phyloP scores from a whole-genome alignment of 2,113 vertebrate genomes.

The Gallinago jamesoni region DNA sequence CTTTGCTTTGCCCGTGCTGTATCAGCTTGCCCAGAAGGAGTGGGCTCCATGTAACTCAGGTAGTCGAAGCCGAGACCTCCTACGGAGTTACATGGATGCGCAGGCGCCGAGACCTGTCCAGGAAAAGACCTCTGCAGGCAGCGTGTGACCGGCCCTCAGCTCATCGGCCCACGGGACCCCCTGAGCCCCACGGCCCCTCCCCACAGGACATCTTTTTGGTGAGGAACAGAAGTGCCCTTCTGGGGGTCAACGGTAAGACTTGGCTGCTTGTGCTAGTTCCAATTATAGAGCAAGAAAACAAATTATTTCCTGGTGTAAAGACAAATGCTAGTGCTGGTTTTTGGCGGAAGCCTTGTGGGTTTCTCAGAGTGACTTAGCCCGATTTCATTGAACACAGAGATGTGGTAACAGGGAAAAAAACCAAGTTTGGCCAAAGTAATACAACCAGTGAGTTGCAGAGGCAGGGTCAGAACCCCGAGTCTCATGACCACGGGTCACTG shows the following conservation, averaged over 20 bases:
- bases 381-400: neutral
- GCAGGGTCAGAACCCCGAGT: neutral
- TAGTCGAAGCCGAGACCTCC: neutral
- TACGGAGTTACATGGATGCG: conserved; percentile 61
- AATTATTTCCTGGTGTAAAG: neutral
- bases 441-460: neutral
- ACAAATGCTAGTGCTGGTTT: neutral
- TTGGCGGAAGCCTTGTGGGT: neutral
- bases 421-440: neutral
- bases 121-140: conserved; percentile 49
- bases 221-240: neutral
- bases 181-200: neutral
- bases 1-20: conserved; percentile 40
- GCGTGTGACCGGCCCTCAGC: neutral
- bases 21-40: conserved; percentile 69
- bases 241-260: fast-evolving
- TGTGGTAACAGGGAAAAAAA: neutral
- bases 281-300: fast-evolving
- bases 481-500: neutral
- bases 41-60: conserved; percentile 69
- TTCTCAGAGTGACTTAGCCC: neutral
- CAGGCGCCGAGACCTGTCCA: neutral
- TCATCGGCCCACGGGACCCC: fast-evolving
- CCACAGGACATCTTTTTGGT: neutral
- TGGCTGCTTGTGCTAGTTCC: neutral